These are phyloP conservation scores for Phymorhynchus buccinoides DNA, from an alignment of 1,140 invertebrate species.

Conservation along the genomic window DNA sequence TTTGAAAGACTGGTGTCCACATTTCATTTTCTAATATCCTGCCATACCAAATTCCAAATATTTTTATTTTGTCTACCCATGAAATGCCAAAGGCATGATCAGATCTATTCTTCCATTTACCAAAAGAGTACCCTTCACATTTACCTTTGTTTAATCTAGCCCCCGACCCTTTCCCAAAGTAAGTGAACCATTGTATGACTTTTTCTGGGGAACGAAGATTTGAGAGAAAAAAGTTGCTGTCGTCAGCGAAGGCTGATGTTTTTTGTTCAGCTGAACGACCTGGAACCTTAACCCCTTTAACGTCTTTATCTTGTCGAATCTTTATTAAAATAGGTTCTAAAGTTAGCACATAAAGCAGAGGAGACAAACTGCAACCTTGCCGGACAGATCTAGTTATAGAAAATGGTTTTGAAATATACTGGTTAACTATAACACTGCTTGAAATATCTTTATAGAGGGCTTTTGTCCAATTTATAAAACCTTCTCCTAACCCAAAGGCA, in stretches of 20 bases:
- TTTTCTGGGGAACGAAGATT: slow-evolving; percentile 35
- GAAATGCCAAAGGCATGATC: slow-evolving; percentile 55
- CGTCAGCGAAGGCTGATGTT: slow-evolving; percentile 54
- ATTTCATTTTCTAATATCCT: slow-evolving; percentile 36
- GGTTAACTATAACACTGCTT: slow-evolving; percentile 35
- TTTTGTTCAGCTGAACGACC: slow-evolving; percentile 40
- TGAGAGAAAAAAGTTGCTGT: slow-evolving; percentile 46
- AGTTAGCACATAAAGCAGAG: slow-evolving; percentile 69
- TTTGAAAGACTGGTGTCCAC: neutral
- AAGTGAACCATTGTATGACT: slow-evolving; percentile 40
- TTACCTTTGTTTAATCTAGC: slow-evolving; percentile 53
- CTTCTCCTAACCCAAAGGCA: slow-evolving; percentile 38
- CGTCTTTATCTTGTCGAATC: slow-evolving; percentile 1
- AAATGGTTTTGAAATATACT: slow-evolving; percentile 50
- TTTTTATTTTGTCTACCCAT: slow-evolving; percentile 49
- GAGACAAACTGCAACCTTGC: slow-evolving; percentile 71
- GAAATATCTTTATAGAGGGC: slow-evolving; percentile 29
- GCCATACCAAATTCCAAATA: slow-evolving; percentile 50
- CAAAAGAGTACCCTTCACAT: slow-evolving; percentile 51
- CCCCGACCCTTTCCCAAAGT: slow-evolving; percentile 49
- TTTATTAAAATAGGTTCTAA: slow-evolving; percentile 59
- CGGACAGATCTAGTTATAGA: slow-evolving; percentile 60
- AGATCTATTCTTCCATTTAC: slow-evolving; percentile 52
- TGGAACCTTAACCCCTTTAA: neutral
- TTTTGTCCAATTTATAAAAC: slow-evolving; percentile 42